These are phyloP conservation scores for Taeniopygia guttata DNA, from an alignment of 2,797 vertebrate species.

Conservation along the genomic window DNA sequence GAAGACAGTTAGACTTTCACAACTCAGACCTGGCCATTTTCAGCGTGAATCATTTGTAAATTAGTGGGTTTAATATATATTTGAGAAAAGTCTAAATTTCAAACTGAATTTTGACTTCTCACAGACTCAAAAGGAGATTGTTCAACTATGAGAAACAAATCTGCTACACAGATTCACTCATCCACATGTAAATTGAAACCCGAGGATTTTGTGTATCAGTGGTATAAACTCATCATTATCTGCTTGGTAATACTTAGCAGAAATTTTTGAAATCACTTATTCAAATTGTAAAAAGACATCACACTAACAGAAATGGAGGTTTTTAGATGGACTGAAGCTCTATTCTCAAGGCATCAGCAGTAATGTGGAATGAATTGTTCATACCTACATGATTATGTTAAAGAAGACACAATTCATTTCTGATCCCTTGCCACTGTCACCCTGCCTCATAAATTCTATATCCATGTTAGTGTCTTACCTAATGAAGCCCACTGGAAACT, in stretches of 20 bases:
- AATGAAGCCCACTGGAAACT: neutral
- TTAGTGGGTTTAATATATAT: constrained; percentile 23
- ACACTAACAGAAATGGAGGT: neutral
- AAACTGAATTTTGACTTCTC: constrained; percentile 49
- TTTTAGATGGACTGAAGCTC: neutral
- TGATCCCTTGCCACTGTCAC: neutral
- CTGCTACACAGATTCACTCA: neutral
- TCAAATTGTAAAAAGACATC: neutral
- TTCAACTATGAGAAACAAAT: constrained; percentile 40
- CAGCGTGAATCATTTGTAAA: constrained; percentile 39
- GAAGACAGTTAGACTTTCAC: constrained; percentile 32
- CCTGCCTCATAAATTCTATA: neutral
- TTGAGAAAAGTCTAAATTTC: constrained; percentile 33
- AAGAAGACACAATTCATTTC: neutral
- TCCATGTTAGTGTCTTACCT: neutral
- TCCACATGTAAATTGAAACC: neutral
- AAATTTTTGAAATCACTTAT: neutral
- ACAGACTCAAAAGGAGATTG: constrained; percentile 38
- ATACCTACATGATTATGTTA: neutral
- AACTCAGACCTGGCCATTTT: constrained; percentile 9
- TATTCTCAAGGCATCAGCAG: neutral
- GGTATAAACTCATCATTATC: neutral
- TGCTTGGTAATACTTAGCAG: neutral
- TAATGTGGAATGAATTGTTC: neutral
- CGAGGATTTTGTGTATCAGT: neutral